Conservation (phyloP, 2,888 invertebrate genomes). For the Lithophane semibrunnea region DNA sequence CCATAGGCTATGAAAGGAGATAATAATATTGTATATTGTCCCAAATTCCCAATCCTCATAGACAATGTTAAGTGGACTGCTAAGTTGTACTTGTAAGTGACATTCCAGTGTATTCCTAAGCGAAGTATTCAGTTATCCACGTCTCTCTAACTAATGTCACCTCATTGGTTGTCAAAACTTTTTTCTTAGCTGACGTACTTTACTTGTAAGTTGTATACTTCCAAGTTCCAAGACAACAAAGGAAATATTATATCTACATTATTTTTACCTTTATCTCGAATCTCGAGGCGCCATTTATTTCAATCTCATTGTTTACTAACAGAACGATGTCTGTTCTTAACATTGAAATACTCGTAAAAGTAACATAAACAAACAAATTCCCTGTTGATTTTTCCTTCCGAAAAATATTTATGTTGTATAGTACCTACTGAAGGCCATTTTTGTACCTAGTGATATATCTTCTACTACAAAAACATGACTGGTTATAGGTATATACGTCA, state of each 20-base stretch:
- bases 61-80: background rate
- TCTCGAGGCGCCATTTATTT: conserved; percentile 48
- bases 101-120: background rate
- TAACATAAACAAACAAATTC: conserved; percentile 58
- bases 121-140: background rate
- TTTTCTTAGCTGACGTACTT: background rate
- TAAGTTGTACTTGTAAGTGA: too few relatives aligned
- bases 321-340: conserved; percentile 45
- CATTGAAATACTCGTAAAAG: conserved; percentile 63
- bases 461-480: background rate
- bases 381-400: conserved; percentile 57
- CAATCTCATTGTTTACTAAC: conserved; percentile 59
- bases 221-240: conserved; percentile 39
- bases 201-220: background rate
- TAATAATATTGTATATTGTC: too few relatives aligned
- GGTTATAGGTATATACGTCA: background rate
- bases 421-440: conserved; percentile 38
- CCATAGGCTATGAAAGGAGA: background rate
- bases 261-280: conserved; percentile 48
- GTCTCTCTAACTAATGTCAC: background rate
- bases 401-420: conserved; percentile 51
- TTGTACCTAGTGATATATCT: conserved; percentile 8
- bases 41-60: background rate
- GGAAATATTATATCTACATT: conserved; percentile 26
- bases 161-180: conserved; percentile 22